phyloP scores from a whole-genome alignment of 2,113 vertebrate species.

The Gambusia holbrooki region DNA sequence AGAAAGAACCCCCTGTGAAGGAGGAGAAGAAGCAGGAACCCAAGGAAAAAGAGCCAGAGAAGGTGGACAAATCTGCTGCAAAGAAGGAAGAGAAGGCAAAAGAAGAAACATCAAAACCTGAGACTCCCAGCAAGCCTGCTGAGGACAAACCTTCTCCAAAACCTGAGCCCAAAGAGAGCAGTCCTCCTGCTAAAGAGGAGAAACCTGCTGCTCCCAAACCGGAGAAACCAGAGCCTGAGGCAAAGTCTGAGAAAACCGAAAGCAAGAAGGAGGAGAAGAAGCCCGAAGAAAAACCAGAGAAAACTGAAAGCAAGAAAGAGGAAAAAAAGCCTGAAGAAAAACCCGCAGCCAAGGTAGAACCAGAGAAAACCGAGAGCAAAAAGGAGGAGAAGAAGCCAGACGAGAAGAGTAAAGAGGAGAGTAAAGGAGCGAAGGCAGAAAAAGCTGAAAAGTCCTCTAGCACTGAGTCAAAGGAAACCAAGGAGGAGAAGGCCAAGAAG shows the following conservation, averaged over 20 bases:
- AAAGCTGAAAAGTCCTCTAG: constrained; percentile 85
- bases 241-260: constrained; percentile 30
- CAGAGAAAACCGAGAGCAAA: constrained; percentile 60
- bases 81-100: constrained; percentile 66
- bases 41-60: constrained; percentile 70
- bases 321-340: constrained; percentile 48
- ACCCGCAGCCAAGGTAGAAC: constrained; percentile 49
- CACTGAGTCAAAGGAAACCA: constrained; percentile 82
- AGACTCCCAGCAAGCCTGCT: constrained; percentile 46
- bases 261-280: constrained; percentile 22
- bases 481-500: constrained; percentile 81
- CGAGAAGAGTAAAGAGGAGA: constrained; percentile 66
- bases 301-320: background rate
- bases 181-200: constrained; percentile 67
- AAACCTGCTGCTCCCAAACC: constrained; percentile 70
- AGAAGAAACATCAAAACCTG: constrained; percentile 58
- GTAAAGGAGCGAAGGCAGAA: constrained; percentile 57
- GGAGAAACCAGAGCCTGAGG: constrained; percentile 60
- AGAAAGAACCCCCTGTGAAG: constrained; percentile 60
- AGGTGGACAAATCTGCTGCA: constrained; percentile 61
- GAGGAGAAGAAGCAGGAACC: constrained; percentile 62
- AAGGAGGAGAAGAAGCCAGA: constrained; percentile 73
- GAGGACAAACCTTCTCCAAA: constrained; percentile 68
- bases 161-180: constrained; percentile 45
- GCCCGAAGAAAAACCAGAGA: constrained; percentile 3